These are phyloP conservation scores for Galemys pyrenaicus DNA, from an alignment of 2,113 vertebrate genomes.

Conservation along the genomic window DNA sequence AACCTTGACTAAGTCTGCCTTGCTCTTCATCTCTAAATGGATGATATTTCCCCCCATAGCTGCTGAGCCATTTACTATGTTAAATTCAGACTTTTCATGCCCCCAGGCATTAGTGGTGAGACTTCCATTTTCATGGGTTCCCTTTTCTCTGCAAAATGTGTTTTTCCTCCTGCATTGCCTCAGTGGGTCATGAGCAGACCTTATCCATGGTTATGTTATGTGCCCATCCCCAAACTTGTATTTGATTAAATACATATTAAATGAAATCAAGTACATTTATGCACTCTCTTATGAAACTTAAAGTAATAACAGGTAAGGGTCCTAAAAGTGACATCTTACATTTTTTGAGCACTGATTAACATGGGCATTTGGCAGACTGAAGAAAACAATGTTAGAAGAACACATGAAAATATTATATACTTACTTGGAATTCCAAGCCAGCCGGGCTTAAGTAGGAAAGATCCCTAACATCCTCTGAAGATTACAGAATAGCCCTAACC, in stretches of 20 bases:
- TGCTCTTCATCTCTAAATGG: not conserved
- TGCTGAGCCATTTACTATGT: not conserved
- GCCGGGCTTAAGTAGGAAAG: conserved; percentile 18
- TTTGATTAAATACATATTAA: conserved; percentile 35
- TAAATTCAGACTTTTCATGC: not conserved
- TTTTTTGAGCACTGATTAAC: conserved; percentile 47
- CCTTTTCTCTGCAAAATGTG: conserved; percentile 34
- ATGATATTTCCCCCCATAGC: not conserved
- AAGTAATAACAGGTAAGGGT: not conserved
- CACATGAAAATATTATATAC: conserved; percentile 27
- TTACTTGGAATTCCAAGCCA: conserved; percentile 62
- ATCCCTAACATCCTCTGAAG: not conserved
- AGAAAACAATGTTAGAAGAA: conserved; percentile 62
- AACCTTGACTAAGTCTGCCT: not conserved
- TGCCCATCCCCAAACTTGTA: not conserved
- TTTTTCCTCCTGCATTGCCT: conserved; percentile 50
- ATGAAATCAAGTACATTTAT: conserved; percentile 6
- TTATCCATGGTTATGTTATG: conserved; percentile 5
- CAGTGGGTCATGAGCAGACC: not conserved
- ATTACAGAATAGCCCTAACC: not conserved
- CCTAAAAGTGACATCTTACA: conserved; percentile 45
- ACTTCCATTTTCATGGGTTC: not conserved
- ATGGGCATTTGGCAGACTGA: not conserved
- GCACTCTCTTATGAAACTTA: not conserved
- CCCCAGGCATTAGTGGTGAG: not conserved